Percentiles rank a stretch among this genome's conserved stretches.
phyloP scores from a whole-genome alignment of 2,797 vertebrate genomes.

The Cetoscarus ocellatus region DNA sequence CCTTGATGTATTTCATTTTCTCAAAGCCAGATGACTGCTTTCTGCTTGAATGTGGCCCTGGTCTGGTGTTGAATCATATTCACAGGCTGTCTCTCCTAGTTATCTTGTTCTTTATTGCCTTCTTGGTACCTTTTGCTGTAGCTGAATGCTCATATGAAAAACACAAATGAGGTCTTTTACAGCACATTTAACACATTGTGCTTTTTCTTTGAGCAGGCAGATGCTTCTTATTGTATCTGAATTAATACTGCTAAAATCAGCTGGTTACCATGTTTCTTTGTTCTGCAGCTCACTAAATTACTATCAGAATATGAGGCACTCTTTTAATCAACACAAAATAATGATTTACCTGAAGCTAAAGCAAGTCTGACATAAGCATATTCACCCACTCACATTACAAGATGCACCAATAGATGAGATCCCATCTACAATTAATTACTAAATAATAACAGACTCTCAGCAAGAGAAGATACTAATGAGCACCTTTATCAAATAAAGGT shows the following conservation, averaged over 20 bases:
- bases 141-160: slow-evolving; percentile 39
- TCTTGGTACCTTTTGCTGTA: slow-evolving; percentile 34
- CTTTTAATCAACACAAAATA: background rate
- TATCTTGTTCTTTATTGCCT: slow-evolving; percentile 63
- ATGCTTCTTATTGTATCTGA: slow-evolving; percentile 18
- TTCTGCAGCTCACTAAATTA: background rate
- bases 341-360: slow-evolving; percentile 17
- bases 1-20: slow-evolving; percentile 78
- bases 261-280: background rate
- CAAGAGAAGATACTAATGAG: slow-evolving; percentile 41
- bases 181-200: slow-evolving; percentile 35
- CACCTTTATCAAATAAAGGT: slow-evolving; percentile 42
- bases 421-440: slow-evolving; percentile 45
- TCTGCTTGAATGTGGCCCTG: slow-evolving; percentile 53
- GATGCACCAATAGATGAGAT: slow-evolving; percentile 23
- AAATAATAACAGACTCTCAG: slow-evolving; percentile 29
- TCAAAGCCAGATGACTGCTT: slow-evolving; percentile 66
- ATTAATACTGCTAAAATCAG: slow-evolving; percentile 9
- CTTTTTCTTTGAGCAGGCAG: background rate
- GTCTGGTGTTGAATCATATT: slow-evolving; percentile 66
- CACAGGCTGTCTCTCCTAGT: slow-evolving; percentile 64
- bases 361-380: slow-evolving; percentile 30
- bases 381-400: slow-evolving; percentile 15
- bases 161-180: slow-evolving; percentile 20
- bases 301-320: background rate